These are phyloP conservation scores for Nyctibius grandis DNA, from an alignment of 2,797 vertebrate species.

Conservation along the genomic window DNA sequence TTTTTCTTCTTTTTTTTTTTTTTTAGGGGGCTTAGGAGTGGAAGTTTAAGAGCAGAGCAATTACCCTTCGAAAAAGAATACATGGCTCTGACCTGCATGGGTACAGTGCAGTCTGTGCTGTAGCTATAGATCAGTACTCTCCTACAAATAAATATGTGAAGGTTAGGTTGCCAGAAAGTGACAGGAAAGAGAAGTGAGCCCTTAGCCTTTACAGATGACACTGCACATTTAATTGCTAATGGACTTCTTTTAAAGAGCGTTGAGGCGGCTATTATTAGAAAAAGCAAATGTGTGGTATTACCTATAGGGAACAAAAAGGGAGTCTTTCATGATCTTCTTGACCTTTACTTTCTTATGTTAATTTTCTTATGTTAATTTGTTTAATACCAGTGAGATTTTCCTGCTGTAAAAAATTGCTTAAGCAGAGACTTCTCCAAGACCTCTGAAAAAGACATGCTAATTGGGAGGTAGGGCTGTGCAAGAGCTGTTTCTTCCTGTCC, in stretches of 20 bases:
- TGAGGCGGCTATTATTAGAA: conserved; percentile 7
- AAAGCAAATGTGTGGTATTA: background rate
- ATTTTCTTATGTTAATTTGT: conserved; percentile 8
- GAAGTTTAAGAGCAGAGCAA: background rate
- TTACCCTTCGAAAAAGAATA: background rate
- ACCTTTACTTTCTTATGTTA: conserved; percentile 16
- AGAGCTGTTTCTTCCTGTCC: background rate
- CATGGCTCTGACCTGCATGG: background rate
- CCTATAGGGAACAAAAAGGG: background rate
- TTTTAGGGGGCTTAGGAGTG: background rate
- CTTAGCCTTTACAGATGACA: background rate
- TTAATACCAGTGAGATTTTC: conserved; percentile 24
- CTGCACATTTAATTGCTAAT: background rate
- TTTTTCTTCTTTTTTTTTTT: background rate
- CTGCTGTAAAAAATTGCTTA: background rate
- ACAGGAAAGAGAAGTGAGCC: background rate
- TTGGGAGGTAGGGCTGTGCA: background rate
- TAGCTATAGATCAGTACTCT: background rate
- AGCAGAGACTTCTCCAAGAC: background rate
- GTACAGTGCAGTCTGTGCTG: background rate
- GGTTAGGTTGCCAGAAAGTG: background rate
- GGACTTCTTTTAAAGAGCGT: background rate
- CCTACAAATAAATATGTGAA: background rate
- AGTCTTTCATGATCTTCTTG: background rate
- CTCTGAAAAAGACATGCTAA: background rate